These are phyloP conservation scores for Acestrorhynchus altus DNA, from an alignment of 2,797 vertebrate species.

Conservation along the genomic window DNA sequence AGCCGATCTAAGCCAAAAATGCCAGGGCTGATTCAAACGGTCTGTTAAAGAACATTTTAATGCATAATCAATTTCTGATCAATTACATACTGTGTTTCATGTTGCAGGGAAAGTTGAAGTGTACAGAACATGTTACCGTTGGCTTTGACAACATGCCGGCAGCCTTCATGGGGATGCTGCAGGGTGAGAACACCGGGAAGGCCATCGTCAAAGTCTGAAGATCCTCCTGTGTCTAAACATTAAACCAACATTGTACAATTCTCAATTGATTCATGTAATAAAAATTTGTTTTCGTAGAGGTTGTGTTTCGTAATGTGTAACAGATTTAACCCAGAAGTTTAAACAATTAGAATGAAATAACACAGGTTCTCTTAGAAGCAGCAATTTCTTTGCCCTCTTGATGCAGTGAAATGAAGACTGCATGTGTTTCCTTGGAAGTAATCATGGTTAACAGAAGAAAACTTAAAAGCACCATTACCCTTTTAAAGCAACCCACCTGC, in stretches of 20 bases:
- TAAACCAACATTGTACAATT: not conserved
- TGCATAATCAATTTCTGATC: not conserved
- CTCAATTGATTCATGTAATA: not conserved
- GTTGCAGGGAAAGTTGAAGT: constrained; percentile 85
- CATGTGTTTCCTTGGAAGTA: no score
- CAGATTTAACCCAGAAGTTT: not conserved
- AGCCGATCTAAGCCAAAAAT: no score
- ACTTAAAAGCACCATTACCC: no score
- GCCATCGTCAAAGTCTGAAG: constrained; percentile 81
- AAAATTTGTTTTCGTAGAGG: constrained; percentile 8
- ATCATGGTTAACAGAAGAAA: no score
- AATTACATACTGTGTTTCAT: not conserved
- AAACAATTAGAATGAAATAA: no score
- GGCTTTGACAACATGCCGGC: constrained; percentile 91
- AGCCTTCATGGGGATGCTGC: constrained; percentile 89
- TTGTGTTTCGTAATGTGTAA: not conserved
- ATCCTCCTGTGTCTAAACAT: not conserved
- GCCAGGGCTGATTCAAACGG: no score
- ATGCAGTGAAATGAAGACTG: no score
- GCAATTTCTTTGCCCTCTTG: no score
- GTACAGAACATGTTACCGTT: constrained; percentile 79
- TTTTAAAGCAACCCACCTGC: no score
- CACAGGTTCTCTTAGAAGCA: no score
- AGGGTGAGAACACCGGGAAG: constrained; percentile 88
- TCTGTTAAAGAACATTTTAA: not conserved